Conservation (phyloP, 2,113 vertebrate genomes). For the Alces alces region DNA sequence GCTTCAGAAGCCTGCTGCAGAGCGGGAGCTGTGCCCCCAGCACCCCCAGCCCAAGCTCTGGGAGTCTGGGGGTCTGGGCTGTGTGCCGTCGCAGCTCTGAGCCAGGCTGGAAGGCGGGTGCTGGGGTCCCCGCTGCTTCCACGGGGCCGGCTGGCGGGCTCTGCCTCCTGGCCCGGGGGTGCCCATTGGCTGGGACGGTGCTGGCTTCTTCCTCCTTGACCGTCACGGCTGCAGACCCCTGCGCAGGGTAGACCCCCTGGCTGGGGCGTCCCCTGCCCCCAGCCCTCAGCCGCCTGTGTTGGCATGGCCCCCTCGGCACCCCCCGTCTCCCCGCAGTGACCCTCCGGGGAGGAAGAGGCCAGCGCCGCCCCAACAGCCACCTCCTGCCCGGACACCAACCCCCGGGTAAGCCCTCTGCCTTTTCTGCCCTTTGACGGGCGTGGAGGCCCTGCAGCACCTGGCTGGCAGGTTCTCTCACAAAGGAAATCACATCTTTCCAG, state of each 20-base stretch:
- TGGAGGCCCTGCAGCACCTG: not conserved
- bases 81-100: not conserved
- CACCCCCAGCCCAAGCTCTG: not conserved
- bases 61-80: not conserved
- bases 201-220: not conserved
- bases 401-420: not conserved
- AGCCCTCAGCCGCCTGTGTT: fast-evolving
- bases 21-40: not conserved
- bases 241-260: not conserved
- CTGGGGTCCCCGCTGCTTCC: not conserved
- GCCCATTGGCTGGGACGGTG: not conserved
- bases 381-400: not conserved
- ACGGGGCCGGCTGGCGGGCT: not conserved
- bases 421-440: not conserved
- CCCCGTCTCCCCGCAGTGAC: fast-evolving
- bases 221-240: fast-evolving
- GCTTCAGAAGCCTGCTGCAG: not conserved
- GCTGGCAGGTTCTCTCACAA: not conserved
- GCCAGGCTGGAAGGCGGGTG: not conserved
- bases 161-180: not conserved
- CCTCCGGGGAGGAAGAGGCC: not conserved
- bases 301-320: not conserved
- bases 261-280: not conserved
- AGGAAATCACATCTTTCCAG: not conserved
- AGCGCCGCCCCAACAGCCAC: fast-evolving